Percentiles rank a stretch among this genome's conserved stretches.
Evolutionary conservation across 2,797 vertebrate species (phyloP).

Genomic region (Lepidocolaptes lacrymiger): DNA sequence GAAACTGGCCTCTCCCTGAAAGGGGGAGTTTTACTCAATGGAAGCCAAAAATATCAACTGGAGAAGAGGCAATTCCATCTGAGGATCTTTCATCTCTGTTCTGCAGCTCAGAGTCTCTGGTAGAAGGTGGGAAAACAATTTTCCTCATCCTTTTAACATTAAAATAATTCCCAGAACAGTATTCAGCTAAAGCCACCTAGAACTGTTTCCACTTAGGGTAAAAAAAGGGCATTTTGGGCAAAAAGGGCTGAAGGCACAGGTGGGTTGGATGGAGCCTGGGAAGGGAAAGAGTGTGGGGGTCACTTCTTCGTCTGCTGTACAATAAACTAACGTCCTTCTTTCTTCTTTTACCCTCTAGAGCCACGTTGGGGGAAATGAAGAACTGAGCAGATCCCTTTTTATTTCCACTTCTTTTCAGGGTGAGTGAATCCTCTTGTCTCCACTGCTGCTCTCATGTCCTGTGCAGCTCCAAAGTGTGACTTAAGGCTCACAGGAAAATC

Average conservation of each 20-base stretch:
- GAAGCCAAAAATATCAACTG: background rate
- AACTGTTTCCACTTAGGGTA: background rate
- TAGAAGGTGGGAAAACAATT: background rate
- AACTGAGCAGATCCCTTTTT: background rate
- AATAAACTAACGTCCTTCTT: background rate
- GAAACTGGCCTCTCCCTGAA: background rate
- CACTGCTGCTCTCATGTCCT: background rate
- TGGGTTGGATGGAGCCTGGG: background rate
- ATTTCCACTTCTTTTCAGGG: constrained; percentile 46
- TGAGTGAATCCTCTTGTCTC: constrained; percentile 54
- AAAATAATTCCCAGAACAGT: background rate
- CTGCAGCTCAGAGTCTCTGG: background rate
- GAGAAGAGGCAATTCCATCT: background rate
- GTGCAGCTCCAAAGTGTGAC: constrained; percentile 4
- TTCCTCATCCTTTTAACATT: background rate
- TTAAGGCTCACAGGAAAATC: constrained; percentile 40
- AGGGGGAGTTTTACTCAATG: background rate
- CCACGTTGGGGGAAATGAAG: background rate
- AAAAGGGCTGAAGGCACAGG: background rate
- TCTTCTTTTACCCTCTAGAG: background rate
- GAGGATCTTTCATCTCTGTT: background rate
- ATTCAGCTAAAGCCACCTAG: background rate
- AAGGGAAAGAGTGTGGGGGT: background rate
- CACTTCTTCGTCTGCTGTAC: background rate
- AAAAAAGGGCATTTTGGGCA: background rate